Evolutionary conservation across 37 sponge, comb jelly and placozoan genomes (phyloP), one percentile per base, ranked within the genome.

Genomic region (Chondrilla cf. caribensis): DNA sequence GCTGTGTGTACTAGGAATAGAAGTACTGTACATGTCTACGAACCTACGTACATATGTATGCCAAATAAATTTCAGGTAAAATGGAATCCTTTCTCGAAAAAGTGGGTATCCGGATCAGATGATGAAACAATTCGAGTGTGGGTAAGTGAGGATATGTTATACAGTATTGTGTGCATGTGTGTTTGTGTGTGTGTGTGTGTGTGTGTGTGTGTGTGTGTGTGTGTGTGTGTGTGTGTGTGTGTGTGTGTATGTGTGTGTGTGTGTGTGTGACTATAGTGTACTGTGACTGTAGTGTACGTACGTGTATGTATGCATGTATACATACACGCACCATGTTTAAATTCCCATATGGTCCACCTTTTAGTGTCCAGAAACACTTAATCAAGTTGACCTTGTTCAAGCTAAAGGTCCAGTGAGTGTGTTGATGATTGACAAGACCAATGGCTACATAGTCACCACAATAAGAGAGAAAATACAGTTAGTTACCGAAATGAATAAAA

Each of bases 51-150:
- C n/a, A n/a, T n/a, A n/a, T n/a, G 51, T 47, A 11, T 47, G 51
- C 51, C 11, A 47, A 14, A 47, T 47, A 11, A 47, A 6, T 47
- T 14, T 35, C 43, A 91, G 91, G 85, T 91, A 19, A 33, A 67
- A 4, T 92, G 92, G 92, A 88, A 85, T 41, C 40, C 66, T 2
- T 39, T 70, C 0, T 14, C 25, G 2, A 42, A 65, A 6, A 64
- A 58, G 33, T 93, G 94, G 94, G 86, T 93, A 31, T 87, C 90
- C 0, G 91, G 88, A 55, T 90, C 91, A 19, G 91, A 90, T 39
- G 91, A 90, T 75, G 85, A 90, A 22, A 84, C 88, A 3, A 77
- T 93, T 18, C 79, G 88, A 64, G 7, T 90, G 7, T 93, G 94
- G 94, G 94, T 93, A 54, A 79, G 94, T 86, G 2, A 40, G 39